Evolutionary conservation across 2,888 invertebrate species (phyloP), one percentile per base, ranked within the genome.

Genomic region (Eupeodes latifasciatus): DNA sequence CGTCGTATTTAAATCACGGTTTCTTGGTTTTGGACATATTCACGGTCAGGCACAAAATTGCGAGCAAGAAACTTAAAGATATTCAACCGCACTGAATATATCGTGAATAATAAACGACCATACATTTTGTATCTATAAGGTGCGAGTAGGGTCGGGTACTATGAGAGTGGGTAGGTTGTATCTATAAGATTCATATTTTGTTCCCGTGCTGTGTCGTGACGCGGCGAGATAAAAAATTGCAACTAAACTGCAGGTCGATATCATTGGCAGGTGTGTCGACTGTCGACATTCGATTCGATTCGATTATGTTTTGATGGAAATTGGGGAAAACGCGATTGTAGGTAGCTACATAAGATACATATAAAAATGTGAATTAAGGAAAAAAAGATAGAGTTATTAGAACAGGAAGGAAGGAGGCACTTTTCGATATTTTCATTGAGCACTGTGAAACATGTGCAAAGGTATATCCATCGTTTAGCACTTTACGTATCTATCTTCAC

Each of bases 21-120:
- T 83, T 76, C 72, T 76, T 49, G 79, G 75, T 79, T 83, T 76
- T 76, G 57, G 72, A 47, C 66, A 62, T 76, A 87, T 84, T 80
- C 80, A 84, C 72, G 80, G 80, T 74, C 72, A 72, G 57, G 47
- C 61, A 66, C 53, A 44, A 72, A 80, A 77, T 80, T 74, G 87
- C 80, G 77, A 84, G 79, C 80, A 80, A 78, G 61, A 59, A 61
- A 66, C 66, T 66, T 72, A 6, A 69, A 77, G 81, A 81, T 76
- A 85, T 71, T 81, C 76, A 83, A 83, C 76, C 76, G 80, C 84
- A 71, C 71, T 55, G 72, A 81, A 78, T 83, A 74, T 83, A 27
- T 78, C 44, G 44, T 71, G 57, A 59, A 62, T 49, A 76, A 74
- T 14, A 66, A 36, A 53, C 55, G 12, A 49, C 67, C 51, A 55